Conservation (phyloP, 2,888 invertebrate genomes). For the Spodoptera picta region DNA sequence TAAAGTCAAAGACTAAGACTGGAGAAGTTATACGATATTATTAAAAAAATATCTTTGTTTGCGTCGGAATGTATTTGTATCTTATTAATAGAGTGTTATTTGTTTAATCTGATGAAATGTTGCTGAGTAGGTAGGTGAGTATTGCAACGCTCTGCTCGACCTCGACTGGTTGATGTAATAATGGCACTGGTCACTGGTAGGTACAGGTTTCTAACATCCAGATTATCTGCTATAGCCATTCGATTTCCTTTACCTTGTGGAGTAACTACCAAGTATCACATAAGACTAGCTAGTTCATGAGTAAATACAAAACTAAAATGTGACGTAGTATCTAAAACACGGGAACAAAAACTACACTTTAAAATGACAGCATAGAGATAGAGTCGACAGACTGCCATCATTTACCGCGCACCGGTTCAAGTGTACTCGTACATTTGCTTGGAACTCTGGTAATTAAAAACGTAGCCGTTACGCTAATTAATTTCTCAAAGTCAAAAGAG, state of each 20-base stretch:
- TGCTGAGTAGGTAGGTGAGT: neutral
- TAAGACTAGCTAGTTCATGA: no score
- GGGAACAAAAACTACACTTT: no score
- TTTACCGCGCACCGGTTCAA: constrained; percentile 49
- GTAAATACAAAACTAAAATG: no score
- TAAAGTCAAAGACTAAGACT: no score
- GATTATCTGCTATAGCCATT: constrained; percentile 17
- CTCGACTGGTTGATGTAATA: constrained; percentile 37
- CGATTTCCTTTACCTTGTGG: constrained; percentile 10
- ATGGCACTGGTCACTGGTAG: constrained; percentile 6
- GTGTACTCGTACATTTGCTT: constrained; percentile 59
- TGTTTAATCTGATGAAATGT: constrained; percentile 20
- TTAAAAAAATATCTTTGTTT: neutral
- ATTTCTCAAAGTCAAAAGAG: constrained; percentile 85
- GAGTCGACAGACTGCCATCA: constrained; percentile 34
- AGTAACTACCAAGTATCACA: no score
- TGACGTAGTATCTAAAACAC: no score
- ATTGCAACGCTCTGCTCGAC: constrained; percentile 24
- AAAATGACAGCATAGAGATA: neutral
- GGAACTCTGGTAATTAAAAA: constrained; percentile 76
- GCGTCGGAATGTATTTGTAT: neutral
- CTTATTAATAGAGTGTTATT: neutral
- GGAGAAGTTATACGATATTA: no score
- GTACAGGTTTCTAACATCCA: constrained; percentile 29
- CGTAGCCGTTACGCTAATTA: constrained; percentile 85